Evolutionary conservation across 1,140 invertebrate species (phyloP).

Genomic region (Bombus confusus): DNA sequence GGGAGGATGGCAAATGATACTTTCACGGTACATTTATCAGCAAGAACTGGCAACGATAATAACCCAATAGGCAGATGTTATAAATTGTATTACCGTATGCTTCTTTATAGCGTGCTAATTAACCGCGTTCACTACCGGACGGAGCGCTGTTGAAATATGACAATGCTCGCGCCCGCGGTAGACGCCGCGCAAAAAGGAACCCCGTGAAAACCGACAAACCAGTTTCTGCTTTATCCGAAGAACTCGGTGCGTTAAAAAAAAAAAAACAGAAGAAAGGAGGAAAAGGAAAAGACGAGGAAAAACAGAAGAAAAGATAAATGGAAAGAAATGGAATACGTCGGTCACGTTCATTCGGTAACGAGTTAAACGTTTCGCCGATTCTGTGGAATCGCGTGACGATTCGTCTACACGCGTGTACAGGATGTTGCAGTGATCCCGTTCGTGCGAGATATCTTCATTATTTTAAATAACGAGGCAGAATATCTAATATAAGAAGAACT

Average conservation of each 20-base stretch:
- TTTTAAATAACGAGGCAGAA: too few relatives aligned
- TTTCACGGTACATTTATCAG: conserved; percentile 11
- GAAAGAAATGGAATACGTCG: neutral
- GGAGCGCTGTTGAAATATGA: conserved; percentile 31
- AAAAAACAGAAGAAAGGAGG: neutral
- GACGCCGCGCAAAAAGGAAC: conserved; percentile 4
- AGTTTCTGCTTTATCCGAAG: conserved; percentile 12
- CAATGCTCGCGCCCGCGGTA: neutral
- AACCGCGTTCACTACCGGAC: conserved; percentile 44
- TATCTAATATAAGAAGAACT: too few relatives aligned
- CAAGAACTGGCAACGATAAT: neutral
- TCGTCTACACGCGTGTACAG: too few relatives aligned
- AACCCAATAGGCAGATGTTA: conserved; percentile 9
- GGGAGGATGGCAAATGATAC: neutral
- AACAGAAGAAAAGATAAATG: too few relatives aligned
- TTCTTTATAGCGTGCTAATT: conserved; percentile 62
- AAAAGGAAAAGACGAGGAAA: neutral
- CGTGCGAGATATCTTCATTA: too few relatives aligned
- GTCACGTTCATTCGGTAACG: neutral
- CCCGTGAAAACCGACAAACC: conserved; percentile 25
- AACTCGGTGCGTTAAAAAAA: neutral
- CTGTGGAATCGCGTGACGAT: conserved; percentile 32
- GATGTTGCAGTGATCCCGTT: too few relatives aligned
- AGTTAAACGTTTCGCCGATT: neutral
- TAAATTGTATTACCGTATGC: conserved; percentile 31